A percentile compares a stretch with the other conserved stretches of the same genome.
Evolutionary conservation across 2,113 vertebrate genomes (phyloP).

Genomic region (Columba janthina): DNA sequence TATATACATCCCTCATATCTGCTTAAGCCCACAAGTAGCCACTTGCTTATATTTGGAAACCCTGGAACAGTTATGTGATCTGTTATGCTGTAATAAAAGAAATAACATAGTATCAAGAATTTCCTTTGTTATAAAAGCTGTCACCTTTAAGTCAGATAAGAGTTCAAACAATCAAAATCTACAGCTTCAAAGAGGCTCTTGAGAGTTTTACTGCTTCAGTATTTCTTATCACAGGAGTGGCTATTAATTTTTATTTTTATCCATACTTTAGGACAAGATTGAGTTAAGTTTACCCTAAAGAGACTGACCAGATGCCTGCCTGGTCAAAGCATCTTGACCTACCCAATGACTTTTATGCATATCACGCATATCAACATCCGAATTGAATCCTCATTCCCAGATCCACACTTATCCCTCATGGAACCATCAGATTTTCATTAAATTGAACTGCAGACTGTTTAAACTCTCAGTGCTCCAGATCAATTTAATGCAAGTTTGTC

Average conservation of each 20-base stretch:
- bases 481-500: neutral
- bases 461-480: neutral
- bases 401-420: neutral
- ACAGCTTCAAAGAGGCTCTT: neutral
- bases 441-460: neutral
- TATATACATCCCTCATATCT: neutral
- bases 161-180: neutral
- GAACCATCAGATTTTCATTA: neutral
- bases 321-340: neutral
- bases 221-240: neutral
- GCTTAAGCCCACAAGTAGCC: neutral
- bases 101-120: neutral
- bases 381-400: neutral
- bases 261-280: neutral
- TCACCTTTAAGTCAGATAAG: neutral
- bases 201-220: neutral
- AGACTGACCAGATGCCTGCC: neutral
- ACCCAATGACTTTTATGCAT: neutral
- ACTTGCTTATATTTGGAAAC: neutral
- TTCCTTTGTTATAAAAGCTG: neutral
- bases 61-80: neutral
- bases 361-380: neutral
- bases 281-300: neutral
- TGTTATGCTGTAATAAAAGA: neutral
- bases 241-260: constrained; percentile 7